Evolutionary conservation across 2,113 vertebrate species (phyloP).

Genomic region (Nibea albiflora): DNA sequence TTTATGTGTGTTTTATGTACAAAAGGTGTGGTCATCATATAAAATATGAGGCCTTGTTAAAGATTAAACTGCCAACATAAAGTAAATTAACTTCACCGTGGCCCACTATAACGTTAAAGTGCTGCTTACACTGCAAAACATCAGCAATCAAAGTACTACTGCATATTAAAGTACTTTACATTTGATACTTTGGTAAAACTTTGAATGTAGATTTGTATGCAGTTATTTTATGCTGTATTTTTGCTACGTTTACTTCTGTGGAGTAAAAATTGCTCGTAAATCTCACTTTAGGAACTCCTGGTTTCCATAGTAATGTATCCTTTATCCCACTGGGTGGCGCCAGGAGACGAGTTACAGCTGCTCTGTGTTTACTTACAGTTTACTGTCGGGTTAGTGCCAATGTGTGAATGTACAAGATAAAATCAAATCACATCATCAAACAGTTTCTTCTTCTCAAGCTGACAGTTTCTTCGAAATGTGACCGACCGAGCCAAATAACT

Average conservation of each 20-base stretch:
- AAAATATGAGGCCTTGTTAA: not conserved
- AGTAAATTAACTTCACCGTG: not conserved
- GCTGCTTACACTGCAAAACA: no score
- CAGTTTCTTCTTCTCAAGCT: no score
- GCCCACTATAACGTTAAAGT: not conserved
- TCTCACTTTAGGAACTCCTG: not conserved
- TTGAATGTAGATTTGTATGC: no score
- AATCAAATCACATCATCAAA: not conserved
- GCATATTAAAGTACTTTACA: not conserved
- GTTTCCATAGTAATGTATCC: not conserved
- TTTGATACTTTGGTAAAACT: not conserved
- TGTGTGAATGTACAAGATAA: not conserved
- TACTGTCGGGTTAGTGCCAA: not conserved
- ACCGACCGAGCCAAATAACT: no score
- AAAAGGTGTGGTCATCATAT: no score
- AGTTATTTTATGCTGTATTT: no score
- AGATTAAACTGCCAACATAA: not conserved
- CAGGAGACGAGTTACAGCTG: constrained; percentile 8
- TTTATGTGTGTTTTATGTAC: not conserved
- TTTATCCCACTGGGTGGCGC: constrained; percentile 49
- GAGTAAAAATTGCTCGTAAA: not conserved
- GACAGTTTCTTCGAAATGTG: not conserved
- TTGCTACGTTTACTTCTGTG: not conserved
- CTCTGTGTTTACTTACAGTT: not conserved
- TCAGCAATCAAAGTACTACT: not conserved